These are phyloP conservation scores for Mya arenaria DNA, from an alignment of 1,140 invertebrate species.

Conservation along the genomic window DNA sequence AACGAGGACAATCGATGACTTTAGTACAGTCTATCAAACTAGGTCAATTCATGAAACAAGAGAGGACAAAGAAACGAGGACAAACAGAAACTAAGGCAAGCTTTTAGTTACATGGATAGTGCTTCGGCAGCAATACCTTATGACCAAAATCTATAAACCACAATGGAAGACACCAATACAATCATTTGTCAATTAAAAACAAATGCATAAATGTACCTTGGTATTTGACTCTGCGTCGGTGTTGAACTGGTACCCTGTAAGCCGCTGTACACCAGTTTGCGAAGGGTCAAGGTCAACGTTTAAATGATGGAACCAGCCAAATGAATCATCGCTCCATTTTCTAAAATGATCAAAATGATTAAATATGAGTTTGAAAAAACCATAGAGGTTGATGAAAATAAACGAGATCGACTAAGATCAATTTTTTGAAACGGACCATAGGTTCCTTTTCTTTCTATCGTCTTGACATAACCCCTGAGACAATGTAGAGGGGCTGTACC, in stretches of 20 bases:
- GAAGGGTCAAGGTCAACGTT: constrained; percentile 8
- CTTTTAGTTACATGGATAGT: neutral
- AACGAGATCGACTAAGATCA: too few relatives aligned
- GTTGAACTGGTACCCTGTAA: constrained; percentile 42
- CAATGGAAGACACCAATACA: neutral
- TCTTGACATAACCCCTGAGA: too few relatives aligned
- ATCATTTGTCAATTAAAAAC: neutral
- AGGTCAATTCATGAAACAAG: neutral
- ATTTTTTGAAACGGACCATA: too few relatives aligned
- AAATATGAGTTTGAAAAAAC: too few relatives aligned
- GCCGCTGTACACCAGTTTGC: constrained; percentile 31
- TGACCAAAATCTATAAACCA: neutral
- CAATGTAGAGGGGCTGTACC: too few relatives aligned
- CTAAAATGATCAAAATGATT: too few relatives aligned
- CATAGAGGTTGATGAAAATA: too few relatives aligned
- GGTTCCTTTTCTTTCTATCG: too few relatives aligned
- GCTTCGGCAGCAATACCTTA: neutral
- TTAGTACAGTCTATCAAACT: neutral
- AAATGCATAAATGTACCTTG: neutral
- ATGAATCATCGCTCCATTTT: constrained; percentile 33
- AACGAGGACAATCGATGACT: too few relatives aligned
- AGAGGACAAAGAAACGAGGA: neutral
- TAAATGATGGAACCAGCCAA: constrained; percentile 31
- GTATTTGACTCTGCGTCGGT: neutral
- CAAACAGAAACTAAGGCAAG: neutral